A percentile compares a stretch with the other conserved stretches of the same genome.
Evolutionary conservation across 2,797 vertebrate genomes (phyloP).

Genomic region (Aulostomus chinensis): DNA sequence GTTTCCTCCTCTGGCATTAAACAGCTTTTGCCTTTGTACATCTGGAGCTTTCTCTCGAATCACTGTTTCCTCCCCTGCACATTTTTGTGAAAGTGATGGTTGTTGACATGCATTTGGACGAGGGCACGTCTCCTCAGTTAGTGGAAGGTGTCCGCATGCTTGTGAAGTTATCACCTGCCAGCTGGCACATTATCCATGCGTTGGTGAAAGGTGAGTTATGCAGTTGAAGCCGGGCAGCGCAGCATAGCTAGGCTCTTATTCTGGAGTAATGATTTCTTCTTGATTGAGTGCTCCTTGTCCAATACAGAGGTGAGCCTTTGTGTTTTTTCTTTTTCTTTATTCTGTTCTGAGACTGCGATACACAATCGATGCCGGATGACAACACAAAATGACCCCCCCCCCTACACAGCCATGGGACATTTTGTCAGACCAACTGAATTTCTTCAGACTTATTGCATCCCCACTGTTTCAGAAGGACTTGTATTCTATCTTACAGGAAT

Average conservation of each 20-base stretch:
- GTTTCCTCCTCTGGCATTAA: not conserved
- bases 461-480: no score
- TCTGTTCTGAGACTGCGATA: not conserved
- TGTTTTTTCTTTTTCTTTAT: not conserved
- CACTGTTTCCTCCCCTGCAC: conserved; percentile 20
- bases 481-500: no score
- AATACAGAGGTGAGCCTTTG: conserved; percentile 13
- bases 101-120: conserved; percentile 69
- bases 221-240: conserved; percentile 43
- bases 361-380: no score
- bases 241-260: conserved; percentile 42
- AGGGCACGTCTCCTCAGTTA: conserved; percentile 43
- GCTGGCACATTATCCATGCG: conserved; percentile 65
- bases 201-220: conserved; percentile 55
- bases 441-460: no score
- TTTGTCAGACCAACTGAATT: no score
- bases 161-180: conserved; percentile 62
- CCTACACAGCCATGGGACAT: no score
- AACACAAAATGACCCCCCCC: no score
- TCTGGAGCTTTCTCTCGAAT: conserved; percentile 21
- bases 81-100: conserved; percentile 54
- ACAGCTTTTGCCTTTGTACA: conserved; percentile 5
- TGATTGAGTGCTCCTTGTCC: conserved; percentile 47
- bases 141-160: conserved; percentile 49
- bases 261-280: conserved; percentile 57